phyloP scores from a whole-genome alignment of 2,888 invertebrate species.

The Idaea aversata region DNA sequence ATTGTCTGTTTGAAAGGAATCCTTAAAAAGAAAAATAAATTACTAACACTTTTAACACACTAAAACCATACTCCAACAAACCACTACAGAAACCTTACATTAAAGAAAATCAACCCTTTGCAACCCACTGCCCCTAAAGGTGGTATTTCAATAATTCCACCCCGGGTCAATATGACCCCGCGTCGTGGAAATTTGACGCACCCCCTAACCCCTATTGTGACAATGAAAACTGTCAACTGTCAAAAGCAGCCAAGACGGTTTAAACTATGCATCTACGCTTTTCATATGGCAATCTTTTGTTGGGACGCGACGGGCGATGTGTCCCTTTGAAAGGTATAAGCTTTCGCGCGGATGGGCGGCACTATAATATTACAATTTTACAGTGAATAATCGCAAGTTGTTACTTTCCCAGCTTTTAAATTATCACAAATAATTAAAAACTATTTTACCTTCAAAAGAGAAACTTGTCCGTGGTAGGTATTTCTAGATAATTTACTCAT shows the following conservation, averaged over 20 bases:
- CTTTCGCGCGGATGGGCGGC: slow-evolving; percentile 23
- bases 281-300: slow-evolving; percentile 66
- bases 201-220: slow-evolving; percentile 74
- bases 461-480: no score
- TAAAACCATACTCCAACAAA: slow-evolving; percentile 11
- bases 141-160: slow-evolving; percentile 72
- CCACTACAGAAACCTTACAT: slow-evolving; percentile 10
- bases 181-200: slow-evolving; percentile 61
- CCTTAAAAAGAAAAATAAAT: slow-evolving; percentile 5
- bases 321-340: slow-evolving; percentile 35
- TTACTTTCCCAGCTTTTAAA: no score
- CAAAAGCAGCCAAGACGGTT: slow-evolving; percentile 76
- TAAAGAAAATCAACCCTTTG: slow-evolving; percentile 53
- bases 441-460: no score
- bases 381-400: neutral
- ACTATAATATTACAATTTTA: neutral
- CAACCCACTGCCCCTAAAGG: slow-evolving; percentile 50
- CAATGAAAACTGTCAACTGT: slow-evolving; percentile 79
- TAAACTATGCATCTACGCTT: slow-evolving; percentile 75
- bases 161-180: slow-evolving; percentile 67
- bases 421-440: no score
- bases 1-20: slow-evolving; percentile 14
- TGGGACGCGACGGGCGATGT: slow-evolving; percentile 46
- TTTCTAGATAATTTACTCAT: no score
- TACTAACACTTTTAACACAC: neutral